A percentile compares a stretch with the other conserved stretches of the same genome.
Evolutionary conservation across 2,888 invertebrate genomes (phyloP).

Genomic region (Thymelicus acteon): DNA sequence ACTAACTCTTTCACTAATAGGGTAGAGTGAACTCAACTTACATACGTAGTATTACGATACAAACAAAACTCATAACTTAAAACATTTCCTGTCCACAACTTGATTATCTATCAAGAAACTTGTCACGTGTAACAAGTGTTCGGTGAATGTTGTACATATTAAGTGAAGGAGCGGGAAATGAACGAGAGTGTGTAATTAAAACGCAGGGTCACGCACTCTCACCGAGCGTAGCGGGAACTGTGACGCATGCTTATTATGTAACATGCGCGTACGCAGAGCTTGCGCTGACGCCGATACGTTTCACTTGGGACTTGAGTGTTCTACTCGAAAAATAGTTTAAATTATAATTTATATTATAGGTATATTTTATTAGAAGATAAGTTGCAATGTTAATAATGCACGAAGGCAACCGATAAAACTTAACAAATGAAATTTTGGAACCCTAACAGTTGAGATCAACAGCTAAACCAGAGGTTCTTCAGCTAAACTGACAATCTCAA

Average conservation of each 20-base stretch:
- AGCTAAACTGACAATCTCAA: too few relatives aligned
- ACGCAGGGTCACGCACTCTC: conserved; percentile 36
- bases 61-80: neutral
- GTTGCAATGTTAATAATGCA: too few relatives aligned
- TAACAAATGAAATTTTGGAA: too few relatives aligned
- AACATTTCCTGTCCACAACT: neutral
- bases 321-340: too few relatives aligned
- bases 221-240: conserved; percentile 21
- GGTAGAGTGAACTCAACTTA: too few relatives aligned
- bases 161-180: conserved; percentile 7
- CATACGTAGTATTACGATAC: neutral
- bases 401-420: too few relatives aligned
- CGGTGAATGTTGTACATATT: conserved; percentile 5
- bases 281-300: neutral
- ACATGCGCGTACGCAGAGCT: conserved; percentile 29
- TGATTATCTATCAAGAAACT: neutral
- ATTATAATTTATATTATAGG: too few relatives aligned
- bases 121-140: conserved; percentile 14
- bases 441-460: too few relatives aligned
- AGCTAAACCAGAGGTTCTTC: too few relatives aligned
- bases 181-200: conserved; percentile 25
- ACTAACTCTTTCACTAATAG: too few relatives aligned
- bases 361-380: too few relatives aligned
- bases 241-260: conserved; percentile 32
- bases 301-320: conserved; percentile 10